Percentiles rank a stretch among this genome's conserved stretches.
Evolutionary conservation across 2,797 vertebrate genomes (phyloP).

Genomic region (Periparus ater): DNA sequence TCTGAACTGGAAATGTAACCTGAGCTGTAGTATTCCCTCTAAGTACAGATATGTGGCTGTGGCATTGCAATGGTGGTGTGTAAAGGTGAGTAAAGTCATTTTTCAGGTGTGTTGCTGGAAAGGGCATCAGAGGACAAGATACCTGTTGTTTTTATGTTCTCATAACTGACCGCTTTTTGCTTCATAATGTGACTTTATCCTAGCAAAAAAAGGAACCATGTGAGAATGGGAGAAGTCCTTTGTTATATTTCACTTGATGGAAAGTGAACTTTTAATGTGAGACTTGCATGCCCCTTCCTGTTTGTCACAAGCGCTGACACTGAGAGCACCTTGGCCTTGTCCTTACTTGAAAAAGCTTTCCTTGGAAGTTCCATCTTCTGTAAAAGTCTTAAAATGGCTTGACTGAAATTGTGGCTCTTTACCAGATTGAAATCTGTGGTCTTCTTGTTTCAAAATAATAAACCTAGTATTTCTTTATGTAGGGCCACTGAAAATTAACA

Average conservation of each 20-base stretch:
- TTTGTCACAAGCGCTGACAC: neutral
- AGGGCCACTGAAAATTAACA: conserved; percentile 18
- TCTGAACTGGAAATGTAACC: neutral
- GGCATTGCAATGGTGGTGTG: neutral
- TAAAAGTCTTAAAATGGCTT: neutral
- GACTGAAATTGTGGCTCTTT: neutral
- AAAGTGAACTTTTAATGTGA: neutral
- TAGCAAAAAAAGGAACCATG: neutral
- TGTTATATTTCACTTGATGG: neutral
- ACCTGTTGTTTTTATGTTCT: neutral
- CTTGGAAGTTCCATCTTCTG: neutral
- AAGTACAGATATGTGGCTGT: neutral
- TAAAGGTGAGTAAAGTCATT: neutral
- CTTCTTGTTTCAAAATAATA: neutral
- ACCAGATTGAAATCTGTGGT: neutral
- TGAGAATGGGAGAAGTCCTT: neutral
- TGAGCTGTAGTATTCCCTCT: neutral
- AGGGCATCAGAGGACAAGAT: neutral
- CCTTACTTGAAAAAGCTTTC: neutral
- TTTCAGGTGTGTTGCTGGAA: rapidly evolving
- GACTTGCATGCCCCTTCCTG: neutral
- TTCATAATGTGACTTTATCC: neutral
- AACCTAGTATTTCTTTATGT: neutral
- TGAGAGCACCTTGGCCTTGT: neutral
- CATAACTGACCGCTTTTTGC: neutral